Base-by-base conservation (phyloP, 2,888 invertebrate genomes). In the Pteria penguin region DNA sequence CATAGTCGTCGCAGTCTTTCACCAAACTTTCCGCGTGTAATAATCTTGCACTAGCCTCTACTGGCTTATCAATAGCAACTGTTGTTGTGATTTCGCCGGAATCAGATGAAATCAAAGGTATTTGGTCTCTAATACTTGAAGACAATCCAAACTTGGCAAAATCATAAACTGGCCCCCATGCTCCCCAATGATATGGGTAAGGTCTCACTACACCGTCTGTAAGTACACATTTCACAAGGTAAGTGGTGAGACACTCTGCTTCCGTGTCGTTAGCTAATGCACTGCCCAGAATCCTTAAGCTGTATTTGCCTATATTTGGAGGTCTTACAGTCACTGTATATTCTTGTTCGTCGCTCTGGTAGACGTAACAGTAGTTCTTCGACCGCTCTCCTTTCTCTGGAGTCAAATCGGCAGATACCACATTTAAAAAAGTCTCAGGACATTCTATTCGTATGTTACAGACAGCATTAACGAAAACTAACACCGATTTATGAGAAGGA, bases 281-380 rank as follows among this genome's bases (percentile, higher is more conserved):
- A 54, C 57, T 77, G 4, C 69, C 76, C 57, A 73, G 63, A 18
- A 77, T 45, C 33, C 67, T 66, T 4, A 77, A 57, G 4, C 31
- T 70, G 36, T 65, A 77, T 29, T 72, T 72, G 32, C 72, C 72
- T 54, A 54, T 58, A 29, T 57, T 55, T 8, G 76, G 76, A 11
- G 76, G 76, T 52, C 70, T 62, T 2, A 75, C 63, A 14, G 45
- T 54, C 4, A 69, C 45, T 32, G 61, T 27, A 26, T 62, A 74
- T n/a, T 32, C 74, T 29, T 55, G 29, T n/a, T 68, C 55, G 29
- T 62, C 55, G 26, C 27, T 36, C 27, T 70, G 54, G 11, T 55
- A 22, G 11, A 70, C 70, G 24, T 65, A 32, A 2, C 68, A 31
- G 26, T 75, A 69, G 8, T 65, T 55, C 24, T 58, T 69, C 22